Evolutionary conservation across 2,113 vertebrate species (phyloP), one percentile per base, ranked within the genome.

Genomic region (Zosterops lateralis): DNA sequence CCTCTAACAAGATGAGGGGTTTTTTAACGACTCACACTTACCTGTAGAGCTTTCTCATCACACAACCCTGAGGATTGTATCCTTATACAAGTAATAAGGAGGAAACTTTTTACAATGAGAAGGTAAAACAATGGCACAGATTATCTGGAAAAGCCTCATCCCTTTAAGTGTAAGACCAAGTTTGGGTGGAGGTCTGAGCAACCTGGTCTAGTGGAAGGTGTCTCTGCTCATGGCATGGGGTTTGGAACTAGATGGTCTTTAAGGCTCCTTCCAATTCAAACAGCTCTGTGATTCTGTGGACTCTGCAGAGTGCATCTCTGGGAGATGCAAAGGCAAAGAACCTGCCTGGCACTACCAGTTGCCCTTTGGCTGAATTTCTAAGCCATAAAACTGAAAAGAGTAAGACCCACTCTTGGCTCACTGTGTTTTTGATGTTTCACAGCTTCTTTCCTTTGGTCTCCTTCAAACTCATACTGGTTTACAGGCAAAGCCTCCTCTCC

Each of bases 31-130:
- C 21, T 29, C 3, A 1, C 1, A 1, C 16, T 76, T 40, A 24
- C 19, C 34, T 42, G 9, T 4, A 32, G n/a, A 64, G 28, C 7
- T 54, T 54, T 67, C 32, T 38, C 53, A 42, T 14, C 51, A 18
- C 10, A 3, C 17, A 25, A 42, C 32, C 60, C 56, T 15, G 8
- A 42, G 64, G 45, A 48, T 20, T 0, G 0, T 4, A 5, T 44
- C 77, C 38, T 31, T 28, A 17, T 8, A n/a, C 17, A 44, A 32
- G 31, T 42, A 48, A 62, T 36, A 48, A 36, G 34, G 21, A 48
- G 54, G 26, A 42, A 76, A 21, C 6, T 40, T 53, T 38, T 67
- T 34, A 40, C 45, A 82, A 14, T 17, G 29, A 53, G 56, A 31
- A 54, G 20, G 6, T 54, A 61, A 83, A 75, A 18, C 78, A 36